Percentiles rank a stretch among this genome's conserved stretches.
Conservation (phyloP, 2,888 invertebrate species). For the Hemaris fuciformis region DNA sequence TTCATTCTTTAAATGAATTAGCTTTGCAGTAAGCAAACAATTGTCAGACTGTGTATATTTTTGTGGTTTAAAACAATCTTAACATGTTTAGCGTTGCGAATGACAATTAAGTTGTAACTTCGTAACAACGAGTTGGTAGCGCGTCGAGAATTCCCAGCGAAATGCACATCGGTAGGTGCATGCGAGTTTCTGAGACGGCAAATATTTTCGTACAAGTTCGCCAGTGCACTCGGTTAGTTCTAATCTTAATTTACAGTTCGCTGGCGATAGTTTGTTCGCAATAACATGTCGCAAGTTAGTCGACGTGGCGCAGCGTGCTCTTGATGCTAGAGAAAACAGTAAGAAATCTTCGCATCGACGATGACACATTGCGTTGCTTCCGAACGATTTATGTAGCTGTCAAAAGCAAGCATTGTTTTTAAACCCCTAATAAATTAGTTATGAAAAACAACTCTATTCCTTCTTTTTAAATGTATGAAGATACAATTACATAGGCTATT, state of each 20-base stretch:
- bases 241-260: constrained; percentile 66
- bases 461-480: too few relatives aligned
- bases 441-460: background rate
- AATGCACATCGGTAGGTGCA: constrained; percentile 26
- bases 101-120: constrained; percentile 16
- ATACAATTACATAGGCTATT: too few relatives aligned
- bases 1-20: background rate
- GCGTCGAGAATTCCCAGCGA: constrained; percentile 22
- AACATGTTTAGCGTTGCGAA: background rate
- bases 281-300: constrained; percentile 41
- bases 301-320: constrained; percentile 20
- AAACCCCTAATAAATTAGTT: background rate
- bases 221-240: constrained; percentile 48
- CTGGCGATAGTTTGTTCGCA: constrained; percentile 41
- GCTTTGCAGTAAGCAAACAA: background rate
- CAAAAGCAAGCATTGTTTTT: background rate
- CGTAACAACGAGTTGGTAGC: constrained; percentile 27
- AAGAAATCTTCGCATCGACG: constrained; percentile 12
- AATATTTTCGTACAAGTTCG: constrained; percentile 56
- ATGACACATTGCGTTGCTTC: background rate
- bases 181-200: constrained; percentile 37
- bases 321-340: constrained; percentile 9
- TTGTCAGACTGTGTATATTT: constrained; percentile 12
- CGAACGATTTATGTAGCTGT: background rate
- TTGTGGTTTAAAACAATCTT: constrained; percentile 1